Percentiles rank a stretch among this genome's conserved stretches.
Evolutionary conservation across 1,140 invertebrate species (phyloP).

Genomic region (Pentalonia nigronervosa): DNA sequence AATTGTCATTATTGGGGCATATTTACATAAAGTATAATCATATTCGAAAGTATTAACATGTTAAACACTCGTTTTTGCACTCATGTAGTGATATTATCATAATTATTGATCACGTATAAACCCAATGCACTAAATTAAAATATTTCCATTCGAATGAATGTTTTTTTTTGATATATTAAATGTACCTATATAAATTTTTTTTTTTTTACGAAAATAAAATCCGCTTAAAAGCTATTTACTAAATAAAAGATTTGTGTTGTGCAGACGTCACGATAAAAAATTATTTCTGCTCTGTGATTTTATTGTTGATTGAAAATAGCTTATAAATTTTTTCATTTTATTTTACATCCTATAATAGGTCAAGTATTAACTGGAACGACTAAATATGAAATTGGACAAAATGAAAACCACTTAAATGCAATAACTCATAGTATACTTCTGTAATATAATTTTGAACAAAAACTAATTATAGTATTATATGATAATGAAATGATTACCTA

Average conservation of each 20-base stretch:
- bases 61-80: neutral
- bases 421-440: rapidly evolving
- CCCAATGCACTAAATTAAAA: rapidly evolving
- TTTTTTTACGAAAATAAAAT: neutral
- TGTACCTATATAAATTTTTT: neutral
- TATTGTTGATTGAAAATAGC: neutral
- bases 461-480: too few species aligned
- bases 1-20: too few species aligned
- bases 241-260: neutral
- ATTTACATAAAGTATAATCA: neutral
- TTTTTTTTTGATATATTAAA: neutral
- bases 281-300: neutral
- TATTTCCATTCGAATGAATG: neutral
- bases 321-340: neutral
- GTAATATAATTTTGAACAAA: neutral
- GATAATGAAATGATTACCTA: too few species aligned
- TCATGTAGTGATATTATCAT: neutral
- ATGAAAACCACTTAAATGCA: neutral
- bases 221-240: neutral
- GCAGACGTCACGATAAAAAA: neutral
- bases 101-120: neutral
- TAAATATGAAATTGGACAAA: neutral
- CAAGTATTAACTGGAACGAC: neutral
- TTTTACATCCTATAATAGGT: neutral
- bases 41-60: neutral